phyloP scores from a whole-genome alignment of 2,888 invertebrate species.

The Drosophila quinaria region DNA sequence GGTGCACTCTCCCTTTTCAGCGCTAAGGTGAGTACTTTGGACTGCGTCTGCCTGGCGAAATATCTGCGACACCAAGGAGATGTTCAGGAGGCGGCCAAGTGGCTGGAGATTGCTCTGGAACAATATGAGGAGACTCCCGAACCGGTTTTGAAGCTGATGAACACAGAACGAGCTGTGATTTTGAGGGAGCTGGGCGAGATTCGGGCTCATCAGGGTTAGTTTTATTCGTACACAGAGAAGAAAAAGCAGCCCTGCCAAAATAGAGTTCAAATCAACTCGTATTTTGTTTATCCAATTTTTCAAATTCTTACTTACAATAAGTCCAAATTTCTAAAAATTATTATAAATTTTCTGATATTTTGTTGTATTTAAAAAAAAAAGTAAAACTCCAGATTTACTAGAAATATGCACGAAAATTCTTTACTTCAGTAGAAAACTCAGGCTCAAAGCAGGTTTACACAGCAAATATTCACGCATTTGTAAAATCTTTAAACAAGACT shows the following conservation, averaged over 20 bases:
- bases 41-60: conserved; percentile 48
- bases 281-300: too few species aligned
- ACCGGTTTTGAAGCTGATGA: conserved; percentile 30
- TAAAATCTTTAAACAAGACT: too few species aligned
- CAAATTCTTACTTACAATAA: background rate
- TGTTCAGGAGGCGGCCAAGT: conserved; percentile 21
- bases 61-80: conserved; percentile 15
- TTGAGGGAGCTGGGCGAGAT: conserved; percentile 8
- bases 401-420: background rate
- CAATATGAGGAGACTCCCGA: conserved; percentile 26
- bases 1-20: conserved; percentile 22
- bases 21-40: conserved; percentile 36
- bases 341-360: background rate
- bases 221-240: background rate
- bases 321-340: background rate
- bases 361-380: background rate
- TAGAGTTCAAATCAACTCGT: too few species aligned
- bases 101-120: conserved; percentile 43
- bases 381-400: background rate
- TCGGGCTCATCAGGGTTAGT: conserved; percentile 1
- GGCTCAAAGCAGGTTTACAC: too few species aligned
- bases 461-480: too few species aligned
- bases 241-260: too few species aligned
- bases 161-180: conserved; percentile 27
- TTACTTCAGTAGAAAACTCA: too few species aligned